Conservation (phyloP, 1,140 invertebrate species). For the Macrobrachium rosenbergii region DNA sequence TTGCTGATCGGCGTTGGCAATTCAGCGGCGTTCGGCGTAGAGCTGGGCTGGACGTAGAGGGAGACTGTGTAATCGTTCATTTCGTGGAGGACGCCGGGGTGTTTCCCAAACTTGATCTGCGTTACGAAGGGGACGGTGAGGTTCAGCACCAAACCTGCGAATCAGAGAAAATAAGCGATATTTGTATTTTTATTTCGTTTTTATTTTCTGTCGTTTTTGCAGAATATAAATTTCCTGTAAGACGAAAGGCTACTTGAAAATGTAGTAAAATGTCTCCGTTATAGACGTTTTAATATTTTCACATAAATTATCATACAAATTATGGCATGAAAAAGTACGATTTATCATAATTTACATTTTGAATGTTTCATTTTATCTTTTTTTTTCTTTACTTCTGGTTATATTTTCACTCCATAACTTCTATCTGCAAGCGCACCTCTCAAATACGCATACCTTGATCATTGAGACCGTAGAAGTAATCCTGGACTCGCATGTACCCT, state of each 20-base stretch:
- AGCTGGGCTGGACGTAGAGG: constrained; percentile 62
- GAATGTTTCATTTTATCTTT: not conserved
- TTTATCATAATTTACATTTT: too few species aligned
- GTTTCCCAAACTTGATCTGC: constrained; percentile 66
- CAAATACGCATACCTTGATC: constrained; percentile 6
- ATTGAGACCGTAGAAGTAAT: constrained; percentile 67
- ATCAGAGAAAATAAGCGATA: too few species aligned
- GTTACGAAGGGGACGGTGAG: constrained; percentile 67
- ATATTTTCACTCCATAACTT: not conserved
- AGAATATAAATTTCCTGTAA: too few species aligned
- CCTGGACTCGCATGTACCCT: constrained; percentile 66
- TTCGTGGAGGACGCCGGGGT: constrained; percentile 66
- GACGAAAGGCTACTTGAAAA: too few species aligned
- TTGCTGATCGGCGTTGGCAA: constrained; percentile 66
- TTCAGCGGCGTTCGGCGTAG: constrained; percentile 31
- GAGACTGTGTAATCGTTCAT: constrained; percentile 67
- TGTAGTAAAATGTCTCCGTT: too few species aligned
- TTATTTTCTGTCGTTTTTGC: too few species aligned
- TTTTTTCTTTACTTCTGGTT: not conserved
- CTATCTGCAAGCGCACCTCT: not conserved
- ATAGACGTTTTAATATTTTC: too few species aligned
- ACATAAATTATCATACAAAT: too few species aligned
- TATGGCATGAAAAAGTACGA: too few species aligned
- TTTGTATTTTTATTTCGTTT: too few species aligned
- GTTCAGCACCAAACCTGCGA: constrained; percentile 65